These are phyloP conservation scores for Hippolais icterina DNA, from an alignment of 2,113 vertebrate species.

Conservation along the genomic window DNA sequence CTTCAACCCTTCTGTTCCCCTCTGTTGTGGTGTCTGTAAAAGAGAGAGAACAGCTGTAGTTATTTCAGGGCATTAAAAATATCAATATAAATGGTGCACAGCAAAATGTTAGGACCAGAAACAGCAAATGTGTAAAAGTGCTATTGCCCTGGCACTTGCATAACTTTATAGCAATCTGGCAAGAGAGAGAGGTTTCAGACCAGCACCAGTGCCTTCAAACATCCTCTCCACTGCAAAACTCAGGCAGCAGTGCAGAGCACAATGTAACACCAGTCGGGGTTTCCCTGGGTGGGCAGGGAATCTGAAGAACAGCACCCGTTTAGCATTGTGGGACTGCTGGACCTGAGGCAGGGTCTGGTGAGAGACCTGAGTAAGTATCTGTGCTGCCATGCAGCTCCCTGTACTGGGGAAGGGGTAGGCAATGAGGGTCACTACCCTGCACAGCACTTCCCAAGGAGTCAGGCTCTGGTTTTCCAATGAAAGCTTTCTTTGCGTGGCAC, in stretches of 20 bases:
- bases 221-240: neutral
- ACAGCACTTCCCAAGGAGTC: neutral
- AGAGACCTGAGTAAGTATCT: fast-evolving
- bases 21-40: neutral
- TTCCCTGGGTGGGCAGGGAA: neutral
- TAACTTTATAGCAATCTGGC: neutral
- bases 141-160: neutral
- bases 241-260: neutral
- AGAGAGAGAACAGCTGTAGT: neutral
- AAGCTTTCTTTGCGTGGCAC: neutral
- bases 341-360: neutral
- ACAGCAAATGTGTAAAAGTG: neutral
- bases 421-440: neutral
- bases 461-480: neutral
- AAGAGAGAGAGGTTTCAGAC: neutral
- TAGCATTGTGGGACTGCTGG: neutral
- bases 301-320: neutral
- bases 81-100: neutral
- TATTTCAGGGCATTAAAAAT: neutral
- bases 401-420: neutral
- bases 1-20: neutral
- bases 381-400: neutral
- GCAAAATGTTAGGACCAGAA: neutral
- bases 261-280: fast-evolving
- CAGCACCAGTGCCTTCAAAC: neutral